phyloP scores from a whole-genome alignment of 1,140 invertebrate species.

The Drosophila carrolli region DNA sequence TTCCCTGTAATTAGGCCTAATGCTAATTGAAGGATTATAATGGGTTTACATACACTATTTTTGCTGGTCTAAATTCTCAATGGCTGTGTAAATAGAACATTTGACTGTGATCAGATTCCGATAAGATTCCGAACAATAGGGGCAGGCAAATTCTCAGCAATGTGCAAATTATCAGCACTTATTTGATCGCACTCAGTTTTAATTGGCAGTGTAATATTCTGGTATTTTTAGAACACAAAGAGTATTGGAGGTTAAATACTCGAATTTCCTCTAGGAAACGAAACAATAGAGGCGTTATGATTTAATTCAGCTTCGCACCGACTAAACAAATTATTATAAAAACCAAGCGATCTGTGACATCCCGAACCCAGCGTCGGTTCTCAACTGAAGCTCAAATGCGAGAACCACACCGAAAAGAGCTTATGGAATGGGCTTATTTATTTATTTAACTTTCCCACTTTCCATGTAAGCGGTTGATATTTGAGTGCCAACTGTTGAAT shows the following conservation, averaged over 20 bases:
- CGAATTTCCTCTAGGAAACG: slow-evolving; percentile 25
- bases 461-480: slow-evolving; percentile 1
- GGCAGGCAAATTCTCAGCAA: slow-evolving; percentile 9
- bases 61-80: not conserved
- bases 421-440: slow-evolving; percentile 7
- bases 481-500: slow-evolving; percentile 2
- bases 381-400: slow-evolving; percentile 27
- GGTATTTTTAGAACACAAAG: slow-evolving; percentile 16
- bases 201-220: slow-evolving; percentile 40
- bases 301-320: slow-evolving; percentile 10
- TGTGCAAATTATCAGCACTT: slow-evolving; percentile 7
- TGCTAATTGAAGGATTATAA: slow-evolving; percentile 3
- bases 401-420: not conserved
- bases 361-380: slow-evolving; percentile 10
- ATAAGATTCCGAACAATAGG: slow-evolving; percentile 19
- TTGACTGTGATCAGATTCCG: slow-evolving; percentile 17
- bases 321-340: slow-evolving; percentile 12
- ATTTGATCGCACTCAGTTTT: slow-evolving; percentile 25
- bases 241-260: slow-evolving; percentile 7
- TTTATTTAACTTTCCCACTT: slow-evolving; percentile 1
- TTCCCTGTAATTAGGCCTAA: slow-evolving; percentile 19
- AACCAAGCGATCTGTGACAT: slow-evolving; percentile 4
- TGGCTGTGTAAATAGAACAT: slow-evolving; percentile 26
- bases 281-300: slow-evolving; percentile 21
- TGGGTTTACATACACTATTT: not conserved